A percentile compares a stretch with the other conserved stretches of the same genome.
These are phyloP conservation scores for Cladorhizidae sp. DNA, from an alignment of 37 sponge, comb jelly and placozoan genomes.

Conservation along the genomic window DNA sequence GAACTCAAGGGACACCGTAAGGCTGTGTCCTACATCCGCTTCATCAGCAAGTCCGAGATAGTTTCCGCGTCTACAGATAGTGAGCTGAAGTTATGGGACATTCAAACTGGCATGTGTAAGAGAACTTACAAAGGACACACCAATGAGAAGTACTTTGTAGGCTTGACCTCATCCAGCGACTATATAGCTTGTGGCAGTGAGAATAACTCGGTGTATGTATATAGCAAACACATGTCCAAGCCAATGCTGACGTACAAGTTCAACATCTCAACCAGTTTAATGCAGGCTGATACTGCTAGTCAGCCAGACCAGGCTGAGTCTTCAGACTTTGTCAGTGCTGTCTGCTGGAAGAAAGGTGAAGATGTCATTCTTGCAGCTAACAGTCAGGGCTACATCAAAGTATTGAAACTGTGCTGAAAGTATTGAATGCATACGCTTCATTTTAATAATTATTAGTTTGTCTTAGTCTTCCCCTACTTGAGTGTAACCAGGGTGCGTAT, in stretches of 20 bases:
- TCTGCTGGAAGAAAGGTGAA: too few relatives aligned
- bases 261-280: slow-evolving; percentile 30
- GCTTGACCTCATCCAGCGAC: slow-evolving; percentile 57
- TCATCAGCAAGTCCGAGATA: slow-evolving; percentile 54
- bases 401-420: too few relatives aligned
- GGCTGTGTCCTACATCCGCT: slow-evolving; percentile 86
- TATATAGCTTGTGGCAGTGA: slow-evolving; percentile 89
- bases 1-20: slow-evolving; percentile 81
- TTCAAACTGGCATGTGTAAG: too few relatives aligned
- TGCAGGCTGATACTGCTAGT: slow-evolving; percentile 37
- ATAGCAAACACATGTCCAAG: slow-evolving; percentile 66
- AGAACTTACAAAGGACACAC: slow-evolving; percentile 78
- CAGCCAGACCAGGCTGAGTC: slow-evolving; percentile 44
- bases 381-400: too few relatives aligned
- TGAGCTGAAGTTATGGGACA: slow-evolving; percentile 23
- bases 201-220: slow-evolving; percentile 77
- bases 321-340: slow-evolving; percentile 82
- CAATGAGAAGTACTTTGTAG: slow-evolving; percentile 94
- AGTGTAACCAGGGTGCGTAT: too few relatives aligned
- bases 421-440: too few relatives aligned
- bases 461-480: too few relatives aligned
- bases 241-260: slow-evolving; percentile 68
- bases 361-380: too few relatives aligned
- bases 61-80: slow-evolving; percentile 86
- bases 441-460: too few relatives aligned